Base-by-base conservation (phyloP, 2,113 vertebrate species). In the Zingel zingel region DNA sequence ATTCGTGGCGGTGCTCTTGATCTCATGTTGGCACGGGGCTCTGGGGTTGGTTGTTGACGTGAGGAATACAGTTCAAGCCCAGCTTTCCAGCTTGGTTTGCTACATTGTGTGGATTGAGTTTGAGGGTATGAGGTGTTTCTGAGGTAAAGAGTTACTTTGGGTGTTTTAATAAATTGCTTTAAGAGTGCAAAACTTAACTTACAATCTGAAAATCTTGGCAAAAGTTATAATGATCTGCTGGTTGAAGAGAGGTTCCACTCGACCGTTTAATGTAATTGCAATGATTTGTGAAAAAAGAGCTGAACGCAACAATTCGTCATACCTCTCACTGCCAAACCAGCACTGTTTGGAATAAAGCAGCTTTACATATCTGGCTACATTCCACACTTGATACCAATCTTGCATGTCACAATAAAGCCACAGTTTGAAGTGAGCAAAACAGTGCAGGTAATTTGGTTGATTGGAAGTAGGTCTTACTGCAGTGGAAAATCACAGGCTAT, bases 391-490 rank as follows among this genome's bases (percentile, higher is more conserved):
- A 86, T 85, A 61, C 1, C 67, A 77, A 72, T 87, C 85, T 74
- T 53, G 43, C 54, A 43, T 33, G 65, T 75, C 65, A 78, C 27
- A 83, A 75, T 69, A 67, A 77, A 85, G 57, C n/a, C 74, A 47
- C 56, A 45, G 62, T 81, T 81, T 87, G 75, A 86, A 77, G 69
- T 79, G 77, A 79, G 79, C 48, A 74, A 72, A 77, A 48, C 56
- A 70, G 67, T 19, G 59, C 80, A 86, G 83, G 59, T 84, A 63
- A 25, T 81, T 83, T 30, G 27, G 53, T 15, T 71, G 71, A 83
- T 76, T 84, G 69, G 66, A 80, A 66, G 63, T 66, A 54, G 23
- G 74, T 86, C 25, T 58, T n/a, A 39, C 18, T 73, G 73, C 51
- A n/a, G 33, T 61, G 12, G 71, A 66, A 84, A 78, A 77, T 81